Percentiles rank a stretch among this genome's conserved stretches.
Evolutionary conservation across 2,888 invertebrate species (phyloP).

Genomic region (Hydropsyche betteni): DNA sequence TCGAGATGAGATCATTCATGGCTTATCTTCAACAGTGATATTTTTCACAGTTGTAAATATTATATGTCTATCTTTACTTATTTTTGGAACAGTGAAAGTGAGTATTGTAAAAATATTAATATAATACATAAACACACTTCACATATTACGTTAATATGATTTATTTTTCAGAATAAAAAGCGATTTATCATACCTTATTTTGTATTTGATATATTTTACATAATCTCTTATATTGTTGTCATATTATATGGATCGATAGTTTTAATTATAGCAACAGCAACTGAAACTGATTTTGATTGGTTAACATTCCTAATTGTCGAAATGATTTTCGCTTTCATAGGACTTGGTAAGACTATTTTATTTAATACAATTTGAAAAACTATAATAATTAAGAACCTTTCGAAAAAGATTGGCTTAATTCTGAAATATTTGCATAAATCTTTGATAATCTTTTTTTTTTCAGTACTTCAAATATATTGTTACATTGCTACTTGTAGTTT

Average conservation of each 20-base stretch:
- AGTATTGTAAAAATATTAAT: neutral
- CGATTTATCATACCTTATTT: neutral
- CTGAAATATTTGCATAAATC: no score
- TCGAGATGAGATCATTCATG: neutral
- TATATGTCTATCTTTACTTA: neutral
- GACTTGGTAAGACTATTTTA: neutral
- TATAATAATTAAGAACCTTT: no score
- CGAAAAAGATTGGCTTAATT: no score
- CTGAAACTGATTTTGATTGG: neutral
- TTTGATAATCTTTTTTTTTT: neutral
- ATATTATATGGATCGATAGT: neutral
- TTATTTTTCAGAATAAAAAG: neutral
- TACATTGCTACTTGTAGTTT: neutral
- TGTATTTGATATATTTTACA: neutral
- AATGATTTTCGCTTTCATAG: neutral
- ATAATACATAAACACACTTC: no score
- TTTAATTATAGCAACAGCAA: neutral
- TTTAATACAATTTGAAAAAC: no score
- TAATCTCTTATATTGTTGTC: neutral
- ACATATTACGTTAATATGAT: neutral
- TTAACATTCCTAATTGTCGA: neutral
- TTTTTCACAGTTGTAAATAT: neutral
- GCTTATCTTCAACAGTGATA: neutral
- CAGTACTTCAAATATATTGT: conserved; percentile 9
- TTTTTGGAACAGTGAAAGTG: neutral